A percentile compares a stretch with the other conserved stretches of the same genome.
Evolutionary conservation across 2,888 invertebrate genomes (phyloP).

Genomic region (Hofmannophila pseudospretella): DNA sequence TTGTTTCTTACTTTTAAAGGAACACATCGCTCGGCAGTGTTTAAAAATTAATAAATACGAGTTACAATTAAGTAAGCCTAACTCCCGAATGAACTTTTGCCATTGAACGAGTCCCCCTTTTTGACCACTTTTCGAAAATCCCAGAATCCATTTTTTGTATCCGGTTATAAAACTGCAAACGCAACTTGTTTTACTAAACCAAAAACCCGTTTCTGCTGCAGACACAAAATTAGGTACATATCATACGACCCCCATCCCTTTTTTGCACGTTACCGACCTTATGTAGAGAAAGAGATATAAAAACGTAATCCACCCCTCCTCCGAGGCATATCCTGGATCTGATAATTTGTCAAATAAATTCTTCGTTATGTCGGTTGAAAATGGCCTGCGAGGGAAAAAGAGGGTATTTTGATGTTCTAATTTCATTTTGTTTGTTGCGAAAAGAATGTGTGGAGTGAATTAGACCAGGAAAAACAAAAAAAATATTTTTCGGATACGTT

Average conservation of each 20-base stretch:
- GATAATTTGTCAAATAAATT: conserved; percentile 3
- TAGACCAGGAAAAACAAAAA: neutral
- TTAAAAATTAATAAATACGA: no score
- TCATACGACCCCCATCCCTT: neutral
- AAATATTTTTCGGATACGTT: neutral
- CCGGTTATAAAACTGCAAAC: no score
- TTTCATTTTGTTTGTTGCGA: neutral
- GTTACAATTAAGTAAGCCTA: no score
- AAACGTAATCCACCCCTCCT: conserved; percentile 1
- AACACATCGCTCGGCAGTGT: no score
- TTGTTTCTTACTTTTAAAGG: no score
- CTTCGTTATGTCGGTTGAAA: neutral
- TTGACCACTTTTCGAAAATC: no score
- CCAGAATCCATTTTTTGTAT: no score
- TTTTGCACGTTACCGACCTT: neutral
- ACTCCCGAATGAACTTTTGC: no score
- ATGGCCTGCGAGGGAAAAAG: neutral
- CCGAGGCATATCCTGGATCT: neutral
- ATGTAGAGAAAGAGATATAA: neutral
- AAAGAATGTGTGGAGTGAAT: neutral
- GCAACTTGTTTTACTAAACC: no score
- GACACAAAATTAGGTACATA: neutral
- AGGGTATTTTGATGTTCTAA: conserved; percentile 1
- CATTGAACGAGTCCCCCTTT: no score
- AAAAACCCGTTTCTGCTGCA: neutral